phyloP scores from a whole-genome alignment of 2,888 invertebrate species.

The Temnothorax rugatulus region DNA sequence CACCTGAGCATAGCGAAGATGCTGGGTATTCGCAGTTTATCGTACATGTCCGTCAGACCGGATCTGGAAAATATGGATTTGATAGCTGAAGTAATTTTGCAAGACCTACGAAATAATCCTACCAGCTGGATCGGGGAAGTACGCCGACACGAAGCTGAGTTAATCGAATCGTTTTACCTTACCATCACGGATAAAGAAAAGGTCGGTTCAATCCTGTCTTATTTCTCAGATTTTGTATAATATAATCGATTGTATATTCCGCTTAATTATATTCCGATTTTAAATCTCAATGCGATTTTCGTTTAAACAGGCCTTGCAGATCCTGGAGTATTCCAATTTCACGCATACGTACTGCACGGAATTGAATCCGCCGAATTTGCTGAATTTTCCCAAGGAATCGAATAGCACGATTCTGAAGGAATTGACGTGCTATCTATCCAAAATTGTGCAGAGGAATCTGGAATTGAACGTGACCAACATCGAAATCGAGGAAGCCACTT shows the following conservation, averaged over 20 bases:
- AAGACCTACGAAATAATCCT: slow-evolving; percentile 73
- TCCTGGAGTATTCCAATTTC: slow-evolving; percentile 81
- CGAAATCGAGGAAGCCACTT: slow-evolving; percentile 57
- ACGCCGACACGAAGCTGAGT: slow-evolving; percentile 72
- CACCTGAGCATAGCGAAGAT: slow-evolving; percentile 80
- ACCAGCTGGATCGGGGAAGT: slow-evolving; percentile 79
- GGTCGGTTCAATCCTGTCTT: slow-evolving; percentile 66
- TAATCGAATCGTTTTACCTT: slow-evolving; percentile 81
- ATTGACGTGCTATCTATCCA: slow-evolving; percentile 79
- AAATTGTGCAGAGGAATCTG: slow-evolving; percentile 74
- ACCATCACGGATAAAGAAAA: slow-evolving; percentile 79
- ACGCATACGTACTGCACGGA: slow-evolving; percentile 77
- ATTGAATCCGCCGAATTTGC: slow-evolving; percentile 69
- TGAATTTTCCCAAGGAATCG: slow-evolving; percentile 80
- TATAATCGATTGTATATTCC: background rate
- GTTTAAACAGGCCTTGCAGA: slow-evolving; percentile 75
- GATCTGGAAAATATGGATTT: slow-evolving; percentile 79
- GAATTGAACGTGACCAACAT: slow-evolving; percentile 74
- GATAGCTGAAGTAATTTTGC: slow-evolving; percentile 75
- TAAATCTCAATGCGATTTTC: slow-evolving; percentile 20
- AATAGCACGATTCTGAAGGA: slow-evolving; percentile 79
- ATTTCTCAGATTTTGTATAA: background rate
- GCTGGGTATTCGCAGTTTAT: slow-evolving; percentile 75
- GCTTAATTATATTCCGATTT: background rate
- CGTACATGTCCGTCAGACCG: slow-evolving; percentile 77